Evolutionary conservation across 2,113 vertebrate species (phyloP).

Genomic region (Petrocephalus microphthalmus): DNA sequence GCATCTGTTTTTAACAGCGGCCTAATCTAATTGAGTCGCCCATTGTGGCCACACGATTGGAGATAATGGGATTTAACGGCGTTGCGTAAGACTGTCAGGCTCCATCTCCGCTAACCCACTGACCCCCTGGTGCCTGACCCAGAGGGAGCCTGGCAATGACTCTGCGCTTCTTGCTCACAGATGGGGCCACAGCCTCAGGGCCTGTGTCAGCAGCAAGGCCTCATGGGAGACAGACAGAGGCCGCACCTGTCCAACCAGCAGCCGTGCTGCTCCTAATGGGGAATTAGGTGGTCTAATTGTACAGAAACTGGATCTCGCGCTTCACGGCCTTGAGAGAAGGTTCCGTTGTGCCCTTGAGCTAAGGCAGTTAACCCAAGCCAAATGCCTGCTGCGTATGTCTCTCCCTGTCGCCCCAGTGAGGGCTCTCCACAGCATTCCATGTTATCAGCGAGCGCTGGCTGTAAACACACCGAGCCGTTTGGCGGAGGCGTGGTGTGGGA

Average conservation of each 20-base stretch:
- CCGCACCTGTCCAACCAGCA: conserved; percentile 11
- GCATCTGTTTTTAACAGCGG: background rate
- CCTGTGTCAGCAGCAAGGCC: background rate
- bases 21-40: conserved; percentile 2
- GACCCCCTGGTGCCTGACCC: conserved; percentile 28
- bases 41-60: background rate
- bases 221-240: conserved; percentile 14
- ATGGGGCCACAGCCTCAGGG: conserved; percentile 12
- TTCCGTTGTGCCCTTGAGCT: background rate
- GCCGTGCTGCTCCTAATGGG: background rate
- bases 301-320: background rate
- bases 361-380: background rate
- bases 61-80: conserved; percentile 27
- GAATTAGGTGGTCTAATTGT: background rate
- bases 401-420: too few species aligned
- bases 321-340: background rate
- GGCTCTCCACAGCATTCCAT: background rate
- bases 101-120: conserved; percentile 25
- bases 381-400: background rate
- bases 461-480: background rate
- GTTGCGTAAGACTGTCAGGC: conserved; percentile 25
- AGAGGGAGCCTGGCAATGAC: conserved; percentile 31
- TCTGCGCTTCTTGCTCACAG: conserved; percentile 29
- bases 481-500: background rate
- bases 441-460: background rate